A percentile compares a stretch with the other conserved stretches of the same genome.
Evolutionary conservation across 2,797 vertebrate genomes (phyloP).

Genomic region (Schizopygopsis malacanthus): DNA sequence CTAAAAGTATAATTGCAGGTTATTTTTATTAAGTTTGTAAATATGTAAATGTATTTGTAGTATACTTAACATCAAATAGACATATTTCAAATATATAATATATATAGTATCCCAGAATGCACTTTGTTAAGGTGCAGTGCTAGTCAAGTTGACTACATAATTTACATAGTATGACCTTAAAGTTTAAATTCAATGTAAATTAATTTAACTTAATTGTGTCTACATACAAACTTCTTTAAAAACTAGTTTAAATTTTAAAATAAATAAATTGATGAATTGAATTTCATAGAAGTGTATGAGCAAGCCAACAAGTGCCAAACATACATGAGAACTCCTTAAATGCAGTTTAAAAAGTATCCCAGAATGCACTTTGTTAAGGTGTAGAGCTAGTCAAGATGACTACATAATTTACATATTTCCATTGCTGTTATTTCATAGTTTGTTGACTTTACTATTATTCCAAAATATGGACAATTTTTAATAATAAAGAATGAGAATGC

Average conservation of each 20-base stretch:
- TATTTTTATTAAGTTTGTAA: too few species aligned
- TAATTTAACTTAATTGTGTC: neutral
- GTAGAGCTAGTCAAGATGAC: too few species aligned
- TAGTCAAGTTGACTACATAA: too few species aligned
- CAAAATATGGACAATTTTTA: neutral
- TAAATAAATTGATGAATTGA: neutral
- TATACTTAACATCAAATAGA: too few species aligned
- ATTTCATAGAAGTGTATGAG: neutral
- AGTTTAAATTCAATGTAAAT: neutral
- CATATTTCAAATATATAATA: too few species aligned
- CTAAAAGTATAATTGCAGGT: too few species aligned
- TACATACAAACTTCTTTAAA: neutral
- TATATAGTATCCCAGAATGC: too few species aligned
- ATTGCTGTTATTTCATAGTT: neutral
- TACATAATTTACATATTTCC: neutral
- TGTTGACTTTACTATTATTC: neutral
- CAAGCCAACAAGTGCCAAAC: neutral
- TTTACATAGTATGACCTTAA: neutral
- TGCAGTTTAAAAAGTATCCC: neutral
- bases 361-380: too few species aligned
- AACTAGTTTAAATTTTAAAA: neutral
- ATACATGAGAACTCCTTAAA: neutral
- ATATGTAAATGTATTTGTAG: too few species aligned
- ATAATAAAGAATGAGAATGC: neutral
- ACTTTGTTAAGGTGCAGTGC: too few species aligned